Conservation (phyloP, 2,888 invertebrate genomes). For the Priocnemis perturbator region DNA sequence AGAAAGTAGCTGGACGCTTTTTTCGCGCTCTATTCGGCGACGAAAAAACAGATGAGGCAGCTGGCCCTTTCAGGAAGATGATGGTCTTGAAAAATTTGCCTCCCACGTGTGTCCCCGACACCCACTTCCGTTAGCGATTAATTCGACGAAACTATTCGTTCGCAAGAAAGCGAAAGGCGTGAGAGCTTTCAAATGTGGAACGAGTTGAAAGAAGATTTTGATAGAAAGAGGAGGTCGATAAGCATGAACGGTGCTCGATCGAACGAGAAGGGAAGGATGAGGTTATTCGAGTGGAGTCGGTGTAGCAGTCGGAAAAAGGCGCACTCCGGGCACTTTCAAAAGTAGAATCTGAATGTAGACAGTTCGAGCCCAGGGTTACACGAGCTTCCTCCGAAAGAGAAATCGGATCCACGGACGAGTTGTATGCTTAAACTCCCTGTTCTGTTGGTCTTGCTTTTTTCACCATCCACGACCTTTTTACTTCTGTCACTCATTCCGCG, state of each 20-base stretch:
- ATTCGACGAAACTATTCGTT: not conserved
- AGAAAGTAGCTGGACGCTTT: conserved; percentile 1
- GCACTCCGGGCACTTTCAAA: no score
- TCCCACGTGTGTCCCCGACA: no score
- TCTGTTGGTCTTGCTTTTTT: conserved; percentile 40
- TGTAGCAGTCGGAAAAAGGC: no score
- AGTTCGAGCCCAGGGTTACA: not conserved
- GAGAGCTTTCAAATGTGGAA: not conserved
- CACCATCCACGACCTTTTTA: not conserved
- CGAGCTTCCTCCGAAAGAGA: conserved; percentile 23
- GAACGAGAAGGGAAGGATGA: not conserved
- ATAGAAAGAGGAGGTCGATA: no score
- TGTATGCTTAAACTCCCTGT: conserved; percentile 15
- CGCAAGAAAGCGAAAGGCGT: not conserved
- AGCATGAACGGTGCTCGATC: no score
- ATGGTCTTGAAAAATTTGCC: no score
- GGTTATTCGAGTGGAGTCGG: not conserved
- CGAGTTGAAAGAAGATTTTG: no score
- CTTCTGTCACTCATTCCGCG: not conserved
- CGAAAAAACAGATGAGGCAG: no score
- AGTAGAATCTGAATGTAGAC: no score
- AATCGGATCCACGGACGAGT: conserved; percentile 26
- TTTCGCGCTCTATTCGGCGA: not conserved
- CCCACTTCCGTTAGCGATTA: no score
- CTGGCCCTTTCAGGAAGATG: no score